Evolutionary conservation across 2,888 invertebrate genomes (phyloP).

Genomic region (Norana najaformis): DNA sequence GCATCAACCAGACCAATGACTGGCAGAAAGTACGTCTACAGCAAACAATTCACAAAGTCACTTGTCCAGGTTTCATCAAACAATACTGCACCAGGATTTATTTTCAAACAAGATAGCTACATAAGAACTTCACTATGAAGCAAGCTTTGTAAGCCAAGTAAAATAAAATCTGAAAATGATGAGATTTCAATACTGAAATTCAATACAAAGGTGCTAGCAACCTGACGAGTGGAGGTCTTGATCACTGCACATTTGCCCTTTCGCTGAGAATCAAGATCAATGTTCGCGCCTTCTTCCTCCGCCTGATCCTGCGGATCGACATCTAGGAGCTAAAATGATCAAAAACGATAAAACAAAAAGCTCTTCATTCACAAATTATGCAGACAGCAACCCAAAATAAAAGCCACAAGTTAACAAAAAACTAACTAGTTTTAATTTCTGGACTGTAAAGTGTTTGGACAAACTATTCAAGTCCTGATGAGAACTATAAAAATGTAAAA

Average conservation of each 20-base stretch:
- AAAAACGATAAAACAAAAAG: neutral
- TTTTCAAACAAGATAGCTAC: neutral
- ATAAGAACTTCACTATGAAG: neutral
- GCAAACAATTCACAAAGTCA: slow-evolving; percentile 40
- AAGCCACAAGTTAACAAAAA: neutral
- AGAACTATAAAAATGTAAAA: no score
- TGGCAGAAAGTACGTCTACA: slow-evolving; percentile 95
- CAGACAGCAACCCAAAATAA: neutral
- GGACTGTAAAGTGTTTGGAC: neutral
- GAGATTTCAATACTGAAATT: no score
- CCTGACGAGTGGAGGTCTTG: slow-evolving; percentile 91
- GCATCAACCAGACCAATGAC: slow-evolving; percentile 98
- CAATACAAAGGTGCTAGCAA: slow-evolving; percentile 45
- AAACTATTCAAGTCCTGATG: neutral
- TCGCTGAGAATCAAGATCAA: slow-evolving; percentile 94
- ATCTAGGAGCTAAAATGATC: slow-evolving; percentile 74
- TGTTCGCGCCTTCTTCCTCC: slow-evolving; percentile 87
- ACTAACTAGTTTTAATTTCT: neutral
- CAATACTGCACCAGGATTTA: neutral
- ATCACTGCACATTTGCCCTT: slow-evolving; percentile 99
- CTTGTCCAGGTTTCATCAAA: neutral
- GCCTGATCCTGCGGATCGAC: slow-evolving; percentile 98
- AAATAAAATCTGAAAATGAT: no score
- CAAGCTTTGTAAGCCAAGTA: no score
- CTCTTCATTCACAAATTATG: neutral